A percentile compares a stretch with the other conserved stretches of the same genome.
Evolutionary conservation across 2,113 vertebrate genomes (phyloP).

Genomic region (Symphodus melops): DNA sequence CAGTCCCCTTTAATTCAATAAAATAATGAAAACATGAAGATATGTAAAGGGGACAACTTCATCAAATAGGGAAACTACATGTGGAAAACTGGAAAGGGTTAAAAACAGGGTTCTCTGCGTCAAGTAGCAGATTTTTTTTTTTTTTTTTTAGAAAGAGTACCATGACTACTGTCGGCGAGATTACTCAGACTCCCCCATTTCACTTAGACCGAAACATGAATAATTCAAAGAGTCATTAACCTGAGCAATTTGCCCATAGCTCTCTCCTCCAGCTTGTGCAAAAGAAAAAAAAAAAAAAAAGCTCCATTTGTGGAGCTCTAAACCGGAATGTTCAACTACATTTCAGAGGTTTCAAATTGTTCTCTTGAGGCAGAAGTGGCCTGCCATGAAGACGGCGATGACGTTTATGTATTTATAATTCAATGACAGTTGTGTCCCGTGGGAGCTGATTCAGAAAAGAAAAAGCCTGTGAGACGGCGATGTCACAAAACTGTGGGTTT

Average conservation of each 20-base stretch:
- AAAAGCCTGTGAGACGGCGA: constrained; percentile 10
- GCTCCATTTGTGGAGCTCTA: constrained; percentile 58
- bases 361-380: constrained; percentile 38
- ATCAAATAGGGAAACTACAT: too few species aligned
- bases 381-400: constrained; percentile 53
- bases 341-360: constrained; percentile 59
- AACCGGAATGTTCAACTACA: constrained; percentile 54
- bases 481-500: constrained; percentile 35
- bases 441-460: constrained; percentile 25
- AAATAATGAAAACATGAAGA: too few species aligned
- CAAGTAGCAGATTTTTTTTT: constrained; percentile 23
- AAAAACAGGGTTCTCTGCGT: background rate
- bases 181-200: constrained; percentile 59
- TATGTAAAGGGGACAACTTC: too few species aligned
- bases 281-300: constrained; percentile 40
- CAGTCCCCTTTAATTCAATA: background rate
- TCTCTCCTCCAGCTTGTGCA: constrained; percentile 55
- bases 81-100: background rate
- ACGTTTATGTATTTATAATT: constrained; percentile 56
- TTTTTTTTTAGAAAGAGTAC: constrained; percentile 33
- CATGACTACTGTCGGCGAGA: constrained; percentile 35
- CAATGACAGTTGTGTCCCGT: constrained; percentile 24
- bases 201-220: constrained; percentile 71
- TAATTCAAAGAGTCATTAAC: constrained; percentile 80
- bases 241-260: constrained; percentile 70